Base-by-base conservation (phyloP, 35 echinoderm and acorn worm genomes). In the Lytechinus pictus region DNA sequence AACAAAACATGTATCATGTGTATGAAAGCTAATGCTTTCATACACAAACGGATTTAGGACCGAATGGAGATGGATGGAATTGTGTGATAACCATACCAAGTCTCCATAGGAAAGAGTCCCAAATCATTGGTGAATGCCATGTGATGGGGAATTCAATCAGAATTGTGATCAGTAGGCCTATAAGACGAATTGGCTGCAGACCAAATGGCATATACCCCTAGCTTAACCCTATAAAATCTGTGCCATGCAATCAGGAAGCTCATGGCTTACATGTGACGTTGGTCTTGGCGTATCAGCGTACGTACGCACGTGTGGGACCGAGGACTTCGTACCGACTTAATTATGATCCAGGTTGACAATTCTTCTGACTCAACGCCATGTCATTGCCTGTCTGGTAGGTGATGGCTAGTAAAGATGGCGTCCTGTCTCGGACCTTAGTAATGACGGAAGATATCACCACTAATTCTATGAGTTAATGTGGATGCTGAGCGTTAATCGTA, bases 331-430 rank as follows among this genome's bases (percentile, higher is more conserved):
- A 79, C 66, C 66, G 66, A 79, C 66, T 79, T 79, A 79, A 79
- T 79, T 79, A n/a, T 79, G 66, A 79, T 79, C 66, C 66, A 79
- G 66, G 66, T 79, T 79, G 66, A 79, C 66, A 79, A 79, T 79
- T 79, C 66, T n/a, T 79, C 66, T 79, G 66, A 79, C 66, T 79
- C 66, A 79, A 79, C 66, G 66, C 66, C 66, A 79, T 79, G 66
- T 79, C 66, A 79, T 79, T 79, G 19, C 66, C 66, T 79, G 66
- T 79, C 66, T 79, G 14, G 66, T 5, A 79, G 66, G 21, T 24
- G 16, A 1, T 58, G 56, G 56, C 56, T 58, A 9, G 56, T 58
- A 58, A 58, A 13, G 66, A 24, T 79, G 66, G 66, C 66, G 19
- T 79, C 66, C 66, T 79, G 66, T 24, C 66, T n/a, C n/a, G 66